Base-by-base conservation (phyloP, 2,797 vertebrate genomes). In the Rhyacichthys aspro region DNA sequence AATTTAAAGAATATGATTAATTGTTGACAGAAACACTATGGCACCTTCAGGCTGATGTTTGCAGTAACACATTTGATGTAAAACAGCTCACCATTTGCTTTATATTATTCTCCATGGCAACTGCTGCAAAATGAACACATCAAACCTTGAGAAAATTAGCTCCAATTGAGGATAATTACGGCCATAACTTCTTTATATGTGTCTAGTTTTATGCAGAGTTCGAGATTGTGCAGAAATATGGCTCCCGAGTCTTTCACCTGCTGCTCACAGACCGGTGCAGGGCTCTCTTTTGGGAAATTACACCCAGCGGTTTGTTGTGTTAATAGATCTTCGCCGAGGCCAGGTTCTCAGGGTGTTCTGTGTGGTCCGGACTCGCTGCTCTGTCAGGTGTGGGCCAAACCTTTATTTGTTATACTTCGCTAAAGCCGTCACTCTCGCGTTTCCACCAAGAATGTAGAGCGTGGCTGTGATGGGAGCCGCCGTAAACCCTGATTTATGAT, bases 291-390 rank as follows among this genome's bases (percentile, higher is more conserved):
- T 74, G 72, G 83, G 82, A 86, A 86, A 88, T 83, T 86, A 85
- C 69, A 72, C 70, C 72, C 82, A 55, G 86, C 9, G 83, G 83
- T 86, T 88, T 89, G 84, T 90, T 89, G 76, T 87, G 72, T 85
- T 87, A 85, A 84, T 81, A 76, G 74, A 79, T 82, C 75, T 83
- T 12, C 47, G 59, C 63, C 11, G 46, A 28, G 84, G 62, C 75
- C 72, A 43, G 71, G 55, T 88, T 82, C 78, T 81, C 50, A 42
- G 65, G 14, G 78, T 67, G 55, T 41, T 71, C 75, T 90, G 89
- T 90, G 89, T 90, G 88, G 89, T 90, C 89, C 83, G 23, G 33
- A 44, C 6, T 66, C 67, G 86, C 70, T 63, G 67, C 75, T 70
- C 62, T 72, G 74, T 79, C 72, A 84, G 84, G 87, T 87, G 86